Evolutionary conservation across 2,888 invertebrate species (phyloP), one percentile per base, ranked within the genome.

Genomic region (Metalampra italica): DNA sequence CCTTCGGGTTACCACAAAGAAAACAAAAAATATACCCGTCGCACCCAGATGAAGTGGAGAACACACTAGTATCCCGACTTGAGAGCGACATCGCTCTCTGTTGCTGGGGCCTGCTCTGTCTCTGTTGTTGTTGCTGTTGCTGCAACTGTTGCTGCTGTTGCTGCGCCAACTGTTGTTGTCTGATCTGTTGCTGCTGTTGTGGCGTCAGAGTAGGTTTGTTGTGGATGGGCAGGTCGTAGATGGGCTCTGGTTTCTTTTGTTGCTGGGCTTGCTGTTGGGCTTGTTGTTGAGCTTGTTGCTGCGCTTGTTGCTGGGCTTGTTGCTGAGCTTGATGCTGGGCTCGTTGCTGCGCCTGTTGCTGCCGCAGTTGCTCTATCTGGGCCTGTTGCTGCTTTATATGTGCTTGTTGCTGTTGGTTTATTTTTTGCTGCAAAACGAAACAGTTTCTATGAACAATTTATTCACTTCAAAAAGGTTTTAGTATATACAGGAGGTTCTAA

Each of bases 21-120:
- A n/a, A n/a, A n/a, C n/a, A n/a, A n/a, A n/a, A 22, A 22, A n/a
- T n/a, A 11, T 47, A 89, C 89, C 80, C 86, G 1, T 87, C 86
- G 57, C 87, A 86, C 0, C 84, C 85, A 0, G 87, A 87, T 0
- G 85, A 86, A 0, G 88, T 85, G 0, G 88, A 90, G 54, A 82
- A 88, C 2, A 89, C 83, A 46, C 90, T 90, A 0, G 85, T 83
- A 45, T 90, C 90, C 13, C 90, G 62, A 58, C 90, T 90, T 0
- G 84, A 84, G 0, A 83, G 57, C 0, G 86, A 84, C n/a, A 78
- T 70, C 11, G 68, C 59, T 12, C 62, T 62, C 51, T 64, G 76
- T 43, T 77, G 75, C 14, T 68, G 74, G 3, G 69, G 70, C 43
- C 71, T 53, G 43, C 64, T 60, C 47, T 65, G 62, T 9, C 69